Evolutionary conservation across 2,113 vertebrate genomes (phyloP), one percentile per base, ranked within the genome.

Genomic region (Pelobates fuscus): DNA sequence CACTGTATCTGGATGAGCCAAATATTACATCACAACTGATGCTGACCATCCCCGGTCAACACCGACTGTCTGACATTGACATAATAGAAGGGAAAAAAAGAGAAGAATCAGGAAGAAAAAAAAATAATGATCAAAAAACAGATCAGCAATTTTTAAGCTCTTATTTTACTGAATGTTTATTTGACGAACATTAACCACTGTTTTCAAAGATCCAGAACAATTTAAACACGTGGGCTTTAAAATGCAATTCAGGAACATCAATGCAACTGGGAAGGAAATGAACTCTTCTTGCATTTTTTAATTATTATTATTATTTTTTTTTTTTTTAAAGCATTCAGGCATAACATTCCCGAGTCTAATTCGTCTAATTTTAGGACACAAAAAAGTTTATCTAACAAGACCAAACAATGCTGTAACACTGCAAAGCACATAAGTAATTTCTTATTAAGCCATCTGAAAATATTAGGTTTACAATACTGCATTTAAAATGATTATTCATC

Each of bases 351-450:
- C 26, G 30, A 65, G 18, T 29, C 63, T 67, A 75, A 21, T 75
- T 75, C 17, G 18, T 49, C 54, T 75, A 75, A 46, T 27, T 44
- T 59, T 49, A 49, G 24, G 67, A 67, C 63, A 60, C 54, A n/a
- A n/a, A n/a, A n/a, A n/a, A n/a, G n/a, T n/a, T n/a, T n/a, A 43
- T 58, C 72, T 59, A 75, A 30, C 62, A 29, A 58, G 63, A 67
- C 52, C 52, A 26, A 41, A 74, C 49, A 66, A 58, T 73, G 49
- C 65, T 66, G 64, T 59, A 75, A 75, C 54, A 75, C 72, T 75
- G 72, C 25, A 60, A n/a, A 75, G 55, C 43, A 60, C 26, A 66
- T n/a, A 27, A 63, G 43, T 20, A 58, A n/a, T 64, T 72, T 67
- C 32, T 37, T n/a, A 32, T 59, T 41, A 55, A 41, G 7, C 30